Evolutionary conservation across 2,888 invertebrate genomes (phyloP).

Genomic region (Dasypolia templi): DNA sequence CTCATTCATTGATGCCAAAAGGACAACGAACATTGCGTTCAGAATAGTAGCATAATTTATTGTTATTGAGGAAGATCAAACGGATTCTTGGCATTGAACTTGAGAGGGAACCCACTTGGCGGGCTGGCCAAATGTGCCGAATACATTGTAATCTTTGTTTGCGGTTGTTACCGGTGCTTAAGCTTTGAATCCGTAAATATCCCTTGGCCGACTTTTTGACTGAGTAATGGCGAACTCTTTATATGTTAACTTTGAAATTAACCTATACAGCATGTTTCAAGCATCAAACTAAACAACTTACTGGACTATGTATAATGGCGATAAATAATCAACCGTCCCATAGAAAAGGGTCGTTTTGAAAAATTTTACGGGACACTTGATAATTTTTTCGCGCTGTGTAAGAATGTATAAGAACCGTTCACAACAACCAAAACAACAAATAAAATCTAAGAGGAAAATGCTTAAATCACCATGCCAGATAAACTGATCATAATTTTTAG

Average conservation of each 20-base stretch:
- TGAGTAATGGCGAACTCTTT: neutral
- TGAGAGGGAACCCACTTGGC: constrained; percentile 84
- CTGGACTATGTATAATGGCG: no score
- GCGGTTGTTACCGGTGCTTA: constrained; percentile 41
- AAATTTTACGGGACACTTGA: no score
- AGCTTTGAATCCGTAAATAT: constrained; percentile 38
- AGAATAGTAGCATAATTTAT: constrained; percentile 72
- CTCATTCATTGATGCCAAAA: constrained; percentile 53
- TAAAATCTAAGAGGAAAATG: neutral
- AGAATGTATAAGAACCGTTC: neutral
- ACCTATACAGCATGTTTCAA: neutral
- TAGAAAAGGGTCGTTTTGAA: neutral
- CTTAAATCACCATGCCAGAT: neutral
- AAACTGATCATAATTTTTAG: neutral
- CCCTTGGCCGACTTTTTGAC: constrained; percentile 41
- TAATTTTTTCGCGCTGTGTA: neutral
- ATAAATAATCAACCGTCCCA: neutral
- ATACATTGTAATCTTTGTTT: constrained; percentile 64
- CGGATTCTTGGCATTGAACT: constrained; percentile 88
- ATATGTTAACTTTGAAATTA: constrained; percentile 7
- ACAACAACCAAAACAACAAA: no score
- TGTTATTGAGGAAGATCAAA: constrained; percentile 73
- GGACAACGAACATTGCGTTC: constrained; percentile 62
- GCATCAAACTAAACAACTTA: neutral
- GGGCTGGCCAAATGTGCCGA: constrained; percentile 80